Evolutionary conservation across 2,113 vertebrate genomes (phyloP).

Genomic region (Neodon shergylaensis): DNA sequence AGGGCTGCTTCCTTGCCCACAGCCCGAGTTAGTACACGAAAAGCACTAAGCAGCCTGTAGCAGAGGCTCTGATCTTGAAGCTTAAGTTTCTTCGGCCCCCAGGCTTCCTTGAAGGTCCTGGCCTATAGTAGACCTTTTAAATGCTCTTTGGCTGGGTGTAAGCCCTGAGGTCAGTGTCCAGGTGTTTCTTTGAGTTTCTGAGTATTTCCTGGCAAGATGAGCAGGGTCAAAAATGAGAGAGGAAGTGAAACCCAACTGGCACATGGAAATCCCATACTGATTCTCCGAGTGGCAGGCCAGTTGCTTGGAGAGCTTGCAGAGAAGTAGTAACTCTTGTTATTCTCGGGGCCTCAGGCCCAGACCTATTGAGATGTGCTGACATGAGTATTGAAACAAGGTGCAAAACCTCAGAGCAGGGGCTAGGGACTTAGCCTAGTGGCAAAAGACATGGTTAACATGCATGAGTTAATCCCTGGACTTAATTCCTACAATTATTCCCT

Average conservation of each 20-base stretch:
- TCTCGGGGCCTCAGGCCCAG: neutral
- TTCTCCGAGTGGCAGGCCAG: neutral
- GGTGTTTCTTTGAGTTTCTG: slow-evolving; percentile 18
- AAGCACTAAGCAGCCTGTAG: too few relatives aligned
- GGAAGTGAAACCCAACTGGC: neutral
- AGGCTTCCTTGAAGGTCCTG: neutral
- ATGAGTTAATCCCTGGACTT: neutral
- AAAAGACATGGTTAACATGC: neutral
- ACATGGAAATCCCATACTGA: neutral
- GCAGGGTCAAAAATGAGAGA: neutral
- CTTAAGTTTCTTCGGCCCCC: neutral
- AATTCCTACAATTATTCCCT: neutral
- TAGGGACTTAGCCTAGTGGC: neutral
- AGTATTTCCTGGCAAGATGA: neutral
- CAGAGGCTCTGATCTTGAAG: neutral
- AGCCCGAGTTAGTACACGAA: neutral
- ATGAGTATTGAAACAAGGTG: neutral
- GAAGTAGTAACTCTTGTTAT: neutral
- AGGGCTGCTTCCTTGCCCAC: neutral
- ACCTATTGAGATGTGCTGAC: neutral
- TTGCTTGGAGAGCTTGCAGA: neutral
- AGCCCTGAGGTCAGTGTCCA: neutral
- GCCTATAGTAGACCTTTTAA: neutral
- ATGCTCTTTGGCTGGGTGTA: neutral
- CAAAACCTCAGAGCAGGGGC: neutral